A percentile compares a stretch with the other conserved stretches of the same genome.
Evolutionary conservation across 2,797 vertebrate genomes (phyloP).

Genomic region (Pterois miles): DNA sequence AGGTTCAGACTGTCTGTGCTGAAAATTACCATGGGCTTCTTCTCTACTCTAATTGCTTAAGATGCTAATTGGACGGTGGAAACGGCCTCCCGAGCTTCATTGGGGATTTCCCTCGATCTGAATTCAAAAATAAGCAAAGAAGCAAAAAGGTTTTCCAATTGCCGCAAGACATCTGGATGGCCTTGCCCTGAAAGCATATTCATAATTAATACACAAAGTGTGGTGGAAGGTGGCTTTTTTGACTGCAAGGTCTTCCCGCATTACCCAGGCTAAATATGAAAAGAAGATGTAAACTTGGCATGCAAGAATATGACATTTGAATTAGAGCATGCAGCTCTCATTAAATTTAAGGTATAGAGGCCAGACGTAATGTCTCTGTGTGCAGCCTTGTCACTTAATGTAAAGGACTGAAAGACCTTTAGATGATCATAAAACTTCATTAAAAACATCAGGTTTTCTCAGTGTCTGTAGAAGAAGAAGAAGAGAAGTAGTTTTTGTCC

Average conservation of each 20-base stretch:
- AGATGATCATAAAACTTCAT: slow-evolving; percentile 47
- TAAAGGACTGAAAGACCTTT: slow-evolving; percentile 65
- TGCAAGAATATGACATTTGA: slow-evolving; percentile 81
- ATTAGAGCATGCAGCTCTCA: slow-evolving; percentile 77
- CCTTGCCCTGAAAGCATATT: slow-evolving; percentile 86
- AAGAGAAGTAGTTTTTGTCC: no score
- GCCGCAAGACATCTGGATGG: slow-evolving; percentile 84
- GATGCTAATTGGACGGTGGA: slow-evolving; percentile 83
- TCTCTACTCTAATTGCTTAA: slow-evolving; percentile 79
- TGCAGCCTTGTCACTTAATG: slow-evolving; percentile 55
- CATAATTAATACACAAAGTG: slow-evolving; percentile 85
- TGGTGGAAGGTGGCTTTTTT: slow-evolving; percentile 78
- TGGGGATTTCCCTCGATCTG: slow-evolving; percentile 78
- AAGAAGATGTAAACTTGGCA: slow-evolving; percentile 78
- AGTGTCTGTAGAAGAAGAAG: no score
- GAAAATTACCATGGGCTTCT: slow-evolving; percentile 71
- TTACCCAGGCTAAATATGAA: slow-evolving; percentile 79
- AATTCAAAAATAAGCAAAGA: slow-evolving; percentile 74
- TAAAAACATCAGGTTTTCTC: slow-evolving; percentile 15
- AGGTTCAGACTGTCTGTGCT: slow-evolving; percentile 58
- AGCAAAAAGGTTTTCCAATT: slow-evolving; percentile 81
- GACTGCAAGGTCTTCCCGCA: slow-evolving; percentile 79
- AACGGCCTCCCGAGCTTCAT: slow-evolving; percentile 75
- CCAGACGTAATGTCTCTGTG: slow-evolving; percentile 60
- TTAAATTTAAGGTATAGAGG: slow-evolving; percentile 76